Evolutionary conservation across 2,113 vertebrate species (phyloP).

Genomic region (Hylia prasina): DNA sequence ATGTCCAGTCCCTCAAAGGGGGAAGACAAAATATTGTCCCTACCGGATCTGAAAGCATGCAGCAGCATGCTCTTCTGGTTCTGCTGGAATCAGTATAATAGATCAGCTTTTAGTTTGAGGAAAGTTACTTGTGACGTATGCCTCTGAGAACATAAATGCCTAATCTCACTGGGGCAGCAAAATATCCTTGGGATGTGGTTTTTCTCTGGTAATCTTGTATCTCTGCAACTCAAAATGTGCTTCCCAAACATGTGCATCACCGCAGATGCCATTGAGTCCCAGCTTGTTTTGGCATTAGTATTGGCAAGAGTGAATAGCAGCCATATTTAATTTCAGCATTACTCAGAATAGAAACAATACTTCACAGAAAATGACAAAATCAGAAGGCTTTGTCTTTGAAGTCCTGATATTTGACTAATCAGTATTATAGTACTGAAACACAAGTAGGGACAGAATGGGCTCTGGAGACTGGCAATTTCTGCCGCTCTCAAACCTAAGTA

Average conservation of each 20-base stretch:
- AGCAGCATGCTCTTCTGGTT: background rate
- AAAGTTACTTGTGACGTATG: background rate
- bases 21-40: background rate
- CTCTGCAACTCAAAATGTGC: background rate
- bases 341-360: background rate
- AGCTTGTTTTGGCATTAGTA: background rate
- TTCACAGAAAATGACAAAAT: background rate
- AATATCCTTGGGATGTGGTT: background rate
- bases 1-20: background rate
- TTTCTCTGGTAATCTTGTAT: background rate
- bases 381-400: background rate
- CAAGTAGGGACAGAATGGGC: background rate
- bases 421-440: background rate
- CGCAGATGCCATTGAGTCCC: background rate
- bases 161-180: background rate
- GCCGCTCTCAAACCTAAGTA: background rate
- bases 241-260: background rate
- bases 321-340: slow-evolving; percentile 12
- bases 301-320: background rate
- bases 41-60: background rate
- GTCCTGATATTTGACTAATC: background rate
- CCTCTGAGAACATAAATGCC: background rate
- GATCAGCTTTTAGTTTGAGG: background rate
- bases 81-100: background rate
- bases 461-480: background rate